phyloP scores from a whole-genome alignment of 1,140 invertebrate species.

The Drosophila bipectinata region DNA sequence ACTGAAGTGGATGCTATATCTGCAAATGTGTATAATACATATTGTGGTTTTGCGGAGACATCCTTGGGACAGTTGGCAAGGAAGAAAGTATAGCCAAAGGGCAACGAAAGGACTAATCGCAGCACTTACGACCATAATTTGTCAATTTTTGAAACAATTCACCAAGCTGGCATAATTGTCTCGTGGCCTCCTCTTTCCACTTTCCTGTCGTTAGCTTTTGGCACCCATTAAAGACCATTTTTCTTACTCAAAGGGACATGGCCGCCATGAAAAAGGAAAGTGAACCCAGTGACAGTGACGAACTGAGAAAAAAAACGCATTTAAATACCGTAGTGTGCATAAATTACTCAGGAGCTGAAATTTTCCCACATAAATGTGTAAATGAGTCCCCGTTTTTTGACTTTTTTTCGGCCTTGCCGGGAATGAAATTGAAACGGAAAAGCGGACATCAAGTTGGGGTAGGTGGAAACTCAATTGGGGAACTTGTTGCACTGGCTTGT shows the following conservation, averaged over 20 bases:
- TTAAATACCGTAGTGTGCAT: slow-evolving; percentile 72
- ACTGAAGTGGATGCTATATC: slow-evolving; percentile 34
- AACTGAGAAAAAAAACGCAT: slow-evolving; percentile 43
- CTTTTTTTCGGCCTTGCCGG: slow-evolving; percentile 9
- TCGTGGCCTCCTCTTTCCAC: slow-evolving; percentile 11
- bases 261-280: slow-evolving; percentile 69
- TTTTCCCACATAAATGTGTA: slow-evolving; percentile 58
- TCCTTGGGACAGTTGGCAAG: slow-evolving; percentile 44
- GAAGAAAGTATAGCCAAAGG: slow-evolving; percentile 3
- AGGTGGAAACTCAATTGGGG: not conserved
- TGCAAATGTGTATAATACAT: slow-evolving; percentile 23
- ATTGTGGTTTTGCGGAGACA: slow-evolving; percentile 48
- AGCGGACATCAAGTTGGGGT: slow-evolving; percentile 23
- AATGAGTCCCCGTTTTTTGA: slow-evolving; percentile 58
- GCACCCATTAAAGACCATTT: slow-evolving; percentile 69
- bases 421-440: slow-evolving; percentile 58
- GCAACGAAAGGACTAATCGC: slow-evolving; percentile 59
- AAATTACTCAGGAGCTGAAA: slow-evolving; percentile 66
- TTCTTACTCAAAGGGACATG: slow-evolving; percentile 52
- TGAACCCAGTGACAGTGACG: slow-evolving; percentile 38
- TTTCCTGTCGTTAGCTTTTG: slow-evolving; percentile 57
- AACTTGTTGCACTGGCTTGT: slow-evolving; percentile 51
- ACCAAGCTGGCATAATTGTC: slow-evolving; percentile 66
- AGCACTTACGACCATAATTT: slow-evolving; percentile 77
- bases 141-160: slow-evolving; percentile 82